Percentiles rank a stretch among this genome's conserved stretches.
Evolutionary conservation across 2,888 invertebrate genomes (phyloP).

Genomic region (Netelia melanura): DNA sequence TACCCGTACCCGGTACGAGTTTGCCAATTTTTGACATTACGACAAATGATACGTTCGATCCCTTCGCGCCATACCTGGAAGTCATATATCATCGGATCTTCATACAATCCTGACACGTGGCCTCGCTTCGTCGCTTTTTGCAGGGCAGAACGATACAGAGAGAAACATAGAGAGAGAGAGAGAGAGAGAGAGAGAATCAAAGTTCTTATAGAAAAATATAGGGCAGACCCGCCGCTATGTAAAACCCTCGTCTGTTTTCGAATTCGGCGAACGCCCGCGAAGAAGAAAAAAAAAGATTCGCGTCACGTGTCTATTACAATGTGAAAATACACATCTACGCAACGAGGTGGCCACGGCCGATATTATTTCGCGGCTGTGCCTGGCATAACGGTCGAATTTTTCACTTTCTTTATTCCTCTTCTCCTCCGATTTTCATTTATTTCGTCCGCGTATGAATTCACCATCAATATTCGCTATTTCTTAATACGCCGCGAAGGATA

Average conservation of each 20-base stretch:
- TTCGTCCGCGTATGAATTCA: neutral
- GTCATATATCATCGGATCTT: constrained; percentile 53
- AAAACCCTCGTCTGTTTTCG: neutral
- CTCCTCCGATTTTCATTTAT: neutral
- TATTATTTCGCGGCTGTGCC: neutral
- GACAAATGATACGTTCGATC: constrained; percentile 48
- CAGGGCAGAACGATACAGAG: neutral
- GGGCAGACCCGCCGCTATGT: neutral
- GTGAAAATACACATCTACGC: neutral
- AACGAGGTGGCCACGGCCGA: neutral
- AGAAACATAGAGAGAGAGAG: too few species aligned
- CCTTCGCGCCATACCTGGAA: neutral
- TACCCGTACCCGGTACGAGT: constrained; percentile 5
- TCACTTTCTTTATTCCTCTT: neutral
- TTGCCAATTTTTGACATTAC: constrained; percentile 51
- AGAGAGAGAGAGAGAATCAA: neutral
- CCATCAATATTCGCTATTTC: neutral
- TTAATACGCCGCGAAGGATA: constrained; percentile 15
- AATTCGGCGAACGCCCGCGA: neutral
- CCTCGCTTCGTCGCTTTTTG: constrained; percentile 17
- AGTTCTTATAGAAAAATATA: constrained; percentile 19
- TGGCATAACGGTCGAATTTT: neutral
- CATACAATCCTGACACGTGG: constrained; percentile 37
- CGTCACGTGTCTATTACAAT: constrained; percentile 38
- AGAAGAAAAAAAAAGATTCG: neutral